Conservation (phyloP, 2,888 invertebrate species). For the Cerceris rybyensis region DNA sequence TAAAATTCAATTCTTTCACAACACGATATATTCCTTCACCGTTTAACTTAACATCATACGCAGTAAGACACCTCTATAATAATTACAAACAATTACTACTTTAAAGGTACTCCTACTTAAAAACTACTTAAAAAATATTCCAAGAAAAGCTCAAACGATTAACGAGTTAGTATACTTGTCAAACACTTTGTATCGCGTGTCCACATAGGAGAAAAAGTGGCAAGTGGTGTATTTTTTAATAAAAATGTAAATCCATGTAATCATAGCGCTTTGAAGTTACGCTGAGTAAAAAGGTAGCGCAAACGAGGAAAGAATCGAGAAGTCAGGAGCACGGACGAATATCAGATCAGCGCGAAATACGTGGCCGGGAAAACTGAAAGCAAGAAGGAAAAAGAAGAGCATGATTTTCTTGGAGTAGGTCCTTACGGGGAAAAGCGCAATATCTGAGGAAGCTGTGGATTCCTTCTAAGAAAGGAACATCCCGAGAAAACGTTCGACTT, state of each 20-base stretch:
- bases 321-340: not conserved
- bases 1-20: too few species aligned
- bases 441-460: conserved; percentile 24
- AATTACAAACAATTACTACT: too few species aligned
- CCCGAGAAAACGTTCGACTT: conserved; percentile 9
- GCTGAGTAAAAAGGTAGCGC: not conserved
- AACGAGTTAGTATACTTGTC: too few species aligned
- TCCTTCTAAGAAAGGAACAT: conserved; percentile 17
- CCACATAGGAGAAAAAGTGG: too few species aligned
- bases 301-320: conserved; percentile 9
- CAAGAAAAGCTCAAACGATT: too few species aligned
- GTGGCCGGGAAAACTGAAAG: not conserved
- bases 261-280: not conserved
- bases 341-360: not conserved
- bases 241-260: not conserved
- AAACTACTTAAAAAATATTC: too few species aligned
- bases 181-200: too few species aligned
- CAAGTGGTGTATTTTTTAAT: not conserved
- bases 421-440: conserved; percentile 19
- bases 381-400: not conserved
- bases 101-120: too few species aligned
- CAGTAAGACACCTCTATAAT: too few species aligned
- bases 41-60: too few species aligned
- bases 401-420: conserved; percentile 19
- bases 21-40: too few species aligned